phyloP scores from a whole-genome alignment of 2,797 vertebrate genomes.

The Calcarius lapponicus region DNA sequence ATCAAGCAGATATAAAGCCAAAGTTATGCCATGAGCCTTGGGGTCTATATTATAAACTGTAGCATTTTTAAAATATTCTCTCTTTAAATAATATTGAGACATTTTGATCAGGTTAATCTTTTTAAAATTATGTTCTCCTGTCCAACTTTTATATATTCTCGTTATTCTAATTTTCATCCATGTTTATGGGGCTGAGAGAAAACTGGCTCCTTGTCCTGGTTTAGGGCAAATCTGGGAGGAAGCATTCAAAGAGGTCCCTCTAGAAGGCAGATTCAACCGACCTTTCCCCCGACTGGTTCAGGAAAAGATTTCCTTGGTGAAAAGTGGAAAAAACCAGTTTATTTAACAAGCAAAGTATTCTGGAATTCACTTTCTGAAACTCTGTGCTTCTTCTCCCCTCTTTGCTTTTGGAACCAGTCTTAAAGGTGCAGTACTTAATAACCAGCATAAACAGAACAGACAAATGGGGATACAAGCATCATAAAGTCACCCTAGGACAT shows the following conservation, averaged over 20 bases:
- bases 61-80: not conserved
- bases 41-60: not conserved
- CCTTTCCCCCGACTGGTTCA: not conserved
- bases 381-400: rapidly evolving
- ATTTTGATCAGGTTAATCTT: not conserved
- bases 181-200: not conserved
- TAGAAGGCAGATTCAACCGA: not conserved
- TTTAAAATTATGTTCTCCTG: not conserved
- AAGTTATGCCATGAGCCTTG: not conserved
- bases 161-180: not conserved
- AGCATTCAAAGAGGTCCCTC: not conserved
- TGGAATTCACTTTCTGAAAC: not conserved
- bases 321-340: not conserved
- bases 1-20: not conserved
- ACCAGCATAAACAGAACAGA: not conserved
- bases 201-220: not conserved
- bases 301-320: not conserved
- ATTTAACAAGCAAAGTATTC: not conserved
- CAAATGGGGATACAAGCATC: no score
- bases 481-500: not conserved
- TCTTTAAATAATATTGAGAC: not conserved
- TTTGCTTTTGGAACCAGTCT: rapidly evolving
- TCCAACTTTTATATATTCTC: not conserved
- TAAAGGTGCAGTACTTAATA: not conserved
- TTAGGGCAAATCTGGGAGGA: not conserved